Conservation (phyloP, 2,888 invertebrate species). For the Drosophila rellima region DNA sequence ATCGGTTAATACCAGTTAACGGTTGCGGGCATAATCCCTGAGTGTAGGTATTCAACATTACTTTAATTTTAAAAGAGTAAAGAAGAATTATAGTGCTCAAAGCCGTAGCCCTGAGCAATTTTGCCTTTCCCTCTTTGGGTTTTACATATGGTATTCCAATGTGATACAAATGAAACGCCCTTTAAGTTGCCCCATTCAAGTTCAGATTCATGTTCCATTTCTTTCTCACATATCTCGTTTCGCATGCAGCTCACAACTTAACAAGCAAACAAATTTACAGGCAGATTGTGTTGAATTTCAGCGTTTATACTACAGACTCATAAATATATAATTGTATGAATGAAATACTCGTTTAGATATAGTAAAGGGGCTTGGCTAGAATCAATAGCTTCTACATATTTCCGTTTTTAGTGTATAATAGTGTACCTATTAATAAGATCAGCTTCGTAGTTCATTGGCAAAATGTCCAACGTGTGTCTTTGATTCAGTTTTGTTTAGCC, state of each 20-base stretch:
- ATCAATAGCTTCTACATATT: constrained; percentile 1
- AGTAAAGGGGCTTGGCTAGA: not conserved
- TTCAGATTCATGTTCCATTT: constrained; percentile 39
- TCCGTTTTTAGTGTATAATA: not conserved
- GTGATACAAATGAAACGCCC: constrained; percentile 12
- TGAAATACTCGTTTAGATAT: not conserved
- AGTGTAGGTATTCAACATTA: no score
- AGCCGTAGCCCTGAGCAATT: constrained; percentile 5
- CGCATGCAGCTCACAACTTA: constrained; percentile 42
- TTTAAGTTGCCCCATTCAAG: constrained; percentile 38
- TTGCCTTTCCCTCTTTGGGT: constrained; percentile 8
- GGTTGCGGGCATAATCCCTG: no score
- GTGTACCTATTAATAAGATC: not conserved
- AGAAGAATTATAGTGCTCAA: no score
- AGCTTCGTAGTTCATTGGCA: constrained; percentile 22
- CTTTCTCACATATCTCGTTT: constrained; percentile 16
- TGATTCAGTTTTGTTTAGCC: constrained; percentile 16
- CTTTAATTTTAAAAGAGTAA: no score
- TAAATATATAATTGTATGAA: constrained; percentile 6
- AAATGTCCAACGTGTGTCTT: constrained; percentile 4
- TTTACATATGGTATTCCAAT: constrained; percentile 11
- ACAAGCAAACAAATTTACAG: constrained; percentile 5
- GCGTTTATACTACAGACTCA: not conserved
- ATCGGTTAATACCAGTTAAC: no score
- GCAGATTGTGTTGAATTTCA: constrained; percentile 2